Base-by-base conservation (phyloP, 2,113 vertebrate genomes). In the Alectura lathami region DNA sequence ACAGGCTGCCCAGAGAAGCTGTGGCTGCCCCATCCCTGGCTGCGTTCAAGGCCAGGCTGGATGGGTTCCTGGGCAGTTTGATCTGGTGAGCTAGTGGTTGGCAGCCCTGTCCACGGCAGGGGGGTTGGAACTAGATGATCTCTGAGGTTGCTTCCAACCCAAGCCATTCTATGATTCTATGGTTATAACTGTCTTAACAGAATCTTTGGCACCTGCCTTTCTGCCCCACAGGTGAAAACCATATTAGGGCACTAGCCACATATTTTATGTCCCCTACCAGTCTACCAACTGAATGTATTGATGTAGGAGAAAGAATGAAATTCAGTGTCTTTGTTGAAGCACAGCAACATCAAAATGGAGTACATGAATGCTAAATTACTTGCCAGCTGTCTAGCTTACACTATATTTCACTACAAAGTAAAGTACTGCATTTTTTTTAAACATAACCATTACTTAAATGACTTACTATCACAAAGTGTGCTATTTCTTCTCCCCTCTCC, bases 401-500 rank as follows among this genome's bases (percentile, higher is more conserved):
- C 48, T 64, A 8, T 32, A 57, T 85, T 78, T 93, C 75, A 63
- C 34, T 51, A 59, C 74, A 63, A 97, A 93, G 84, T 62, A 89
- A 96, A 95, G n/a, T 9, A 81, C 15, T 74, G 68, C 12, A 40
- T 88, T 94, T 83, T 63, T 63, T 96, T 96, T 60, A 45, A 40
- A 11, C 16, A 45, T 81, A 87, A 83, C 38, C 47, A 16, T 91
- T 95, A 95, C 23, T 94, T 91, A 73, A 81, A 36, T 24, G 3
- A 75, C 76, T 88, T 66, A 82, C 38, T 93, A 75, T 38, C 36
- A 67, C 83, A 88, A 88, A 86, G 83, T 60, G 50, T 86, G 47
- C 53, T 17, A 72, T 82, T 92, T 91, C 87, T 75, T 38, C 84
- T 87, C 66, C 69, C 20, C 42, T 95, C 53, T 94, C 62, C 42